A percentile compares a stretch with the other conserved stretches of the same genome.
Conservation (phyloP, 2,888 invertebrate genomes). For the Acleris literana region DNA sequence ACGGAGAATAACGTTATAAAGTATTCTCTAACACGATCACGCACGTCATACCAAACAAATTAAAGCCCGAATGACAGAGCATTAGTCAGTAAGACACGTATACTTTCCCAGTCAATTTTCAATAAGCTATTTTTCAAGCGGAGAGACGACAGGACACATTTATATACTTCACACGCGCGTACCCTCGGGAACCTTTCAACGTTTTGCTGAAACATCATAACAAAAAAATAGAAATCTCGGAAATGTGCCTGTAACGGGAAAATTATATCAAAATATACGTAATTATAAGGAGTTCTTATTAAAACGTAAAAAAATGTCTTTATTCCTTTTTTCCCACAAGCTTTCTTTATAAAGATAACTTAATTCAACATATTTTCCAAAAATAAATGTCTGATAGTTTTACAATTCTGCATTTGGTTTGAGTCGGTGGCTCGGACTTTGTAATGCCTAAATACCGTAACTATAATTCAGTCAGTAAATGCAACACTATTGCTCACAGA, state of each 20-base stretch:
- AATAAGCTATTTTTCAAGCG: conserved; percentile 53
- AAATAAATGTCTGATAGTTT: no score
- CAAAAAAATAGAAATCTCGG: not conserved
- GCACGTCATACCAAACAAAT: no score
- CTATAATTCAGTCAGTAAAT: no score
- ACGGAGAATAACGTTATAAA: no score
- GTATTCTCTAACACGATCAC: no score
- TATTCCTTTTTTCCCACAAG: not conserved
- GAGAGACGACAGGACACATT: conserved; percentile 50
- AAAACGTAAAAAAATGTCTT: not conserved
- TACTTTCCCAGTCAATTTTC: conserved; percentile 48
- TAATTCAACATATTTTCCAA: no score
- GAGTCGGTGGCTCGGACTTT: no score
- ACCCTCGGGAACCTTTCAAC: conserved; percentile 2
- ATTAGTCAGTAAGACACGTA: conserved; percentile 11
- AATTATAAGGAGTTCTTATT: conserved; percentile 11
- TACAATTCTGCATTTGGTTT: no score
- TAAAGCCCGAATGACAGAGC: not conserved
- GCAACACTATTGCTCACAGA: no score
- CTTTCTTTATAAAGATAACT: not conserved
- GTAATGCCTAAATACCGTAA: no score
- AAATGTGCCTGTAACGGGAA: conserved; percentile 4
- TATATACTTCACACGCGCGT: conserved; percentile 47
- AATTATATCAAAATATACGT: conserved; percentile 13
- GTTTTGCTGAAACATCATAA: conserved; percentile 3